A percentile compares a stretch with the other conserved stretches of the same genome.
Conservation (phyloP, 2,797 vertebrate species). For the Monodelphis domestica region DNA sequence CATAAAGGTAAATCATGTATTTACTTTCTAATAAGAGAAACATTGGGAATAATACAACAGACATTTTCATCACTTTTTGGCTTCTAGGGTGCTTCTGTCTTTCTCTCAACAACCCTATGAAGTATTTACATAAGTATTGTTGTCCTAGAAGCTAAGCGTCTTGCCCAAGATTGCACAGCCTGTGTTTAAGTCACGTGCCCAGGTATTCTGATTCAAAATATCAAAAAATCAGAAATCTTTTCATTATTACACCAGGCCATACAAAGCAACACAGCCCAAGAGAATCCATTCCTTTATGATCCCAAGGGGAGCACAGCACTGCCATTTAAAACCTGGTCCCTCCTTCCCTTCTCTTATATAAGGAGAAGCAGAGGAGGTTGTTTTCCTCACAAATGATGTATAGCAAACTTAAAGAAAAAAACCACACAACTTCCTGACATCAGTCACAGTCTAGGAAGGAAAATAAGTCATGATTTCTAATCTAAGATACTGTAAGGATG, state of each 20-base stretch:
- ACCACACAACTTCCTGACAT: neutral
- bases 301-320: neutral
- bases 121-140: neutral
- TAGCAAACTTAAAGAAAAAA: neutral
- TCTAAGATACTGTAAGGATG: neutral
- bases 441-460: neutral
- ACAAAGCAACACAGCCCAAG: neutral
- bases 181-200: neutral
- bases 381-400: neutral
- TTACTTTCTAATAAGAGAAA: neutral
- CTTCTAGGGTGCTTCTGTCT: neutral
- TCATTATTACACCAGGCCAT: neutral
- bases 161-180: neutral
- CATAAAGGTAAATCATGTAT: neutral
- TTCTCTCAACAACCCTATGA: neutral
- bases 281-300: neutral
- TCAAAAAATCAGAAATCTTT: neutral
- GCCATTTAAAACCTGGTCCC: neutral
- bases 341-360: neutral
- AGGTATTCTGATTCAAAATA: neutral
- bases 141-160: neutral
- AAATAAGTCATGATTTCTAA: neutral
- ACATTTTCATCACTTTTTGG: neutral
- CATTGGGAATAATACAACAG: neutral
- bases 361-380: neutral